Percentiles rank a stretch among this genome's conserved stretches.
Conservation (phyloP, 2,797 vertebrate genomes). For the Setipinna tenuifilis region DNA sequence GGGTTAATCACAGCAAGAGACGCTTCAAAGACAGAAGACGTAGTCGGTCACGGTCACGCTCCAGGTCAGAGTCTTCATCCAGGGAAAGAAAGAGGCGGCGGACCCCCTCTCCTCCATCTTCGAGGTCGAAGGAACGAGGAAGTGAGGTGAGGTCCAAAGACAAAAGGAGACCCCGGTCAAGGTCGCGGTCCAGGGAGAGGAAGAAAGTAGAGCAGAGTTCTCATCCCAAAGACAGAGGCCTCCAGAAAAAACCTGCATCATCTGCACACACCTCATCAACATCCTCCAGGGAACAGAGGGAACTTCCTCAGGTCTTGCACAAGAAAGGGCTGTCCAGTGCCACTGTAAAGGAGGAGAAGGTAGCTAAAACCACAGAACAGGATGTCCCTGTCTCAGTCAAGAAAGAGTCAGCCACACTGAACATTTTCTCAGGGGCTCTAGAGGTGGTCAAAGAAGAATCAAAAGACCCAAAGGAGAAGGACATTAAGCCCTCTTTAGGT, state of each 20-base stretch:
- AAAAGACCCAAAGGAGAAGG: slow-evolving; percentile 33
- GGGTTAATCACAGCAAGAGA: slow-evolving; percentile 61
- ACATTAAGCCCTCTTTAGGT: not conserved
- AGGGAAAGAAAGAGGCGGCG: slow-evolving; percentile 77
- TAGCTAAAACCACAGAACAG: not conserved
- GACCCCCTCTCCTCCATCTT: slow-evolving; percentile 53
- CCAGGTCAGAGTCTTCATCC: slow-evolving; percentile 78
- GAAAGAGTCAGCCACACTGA: slow-evolving; percentile 15
- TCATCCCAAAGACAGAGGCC: slow-evolving; percentile 25
- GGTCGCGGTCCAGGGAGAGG: slow-evolving; percentile 72
- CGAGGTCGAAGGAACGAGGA: slow-evolving; percentile 54
- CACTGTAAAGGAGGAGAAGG: slow-evolving; percentile 16
- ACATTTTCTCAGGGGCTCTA: not conserved
- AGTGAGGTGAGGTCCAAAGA: slow-evolving; percentile 61
- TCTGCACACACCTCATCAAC: not conserved
- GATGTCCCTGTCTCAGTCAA: slow-evolving; percentile 28
- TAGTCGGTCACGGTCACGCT: slow-evolving; percentile 63
- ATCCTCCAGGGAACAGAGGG: slow-evolving; percentile 16
- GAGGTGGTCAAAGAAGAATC: slow-evolving; percentile 2
- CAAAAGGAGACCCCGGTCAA: slow-evolving; percentile 64
- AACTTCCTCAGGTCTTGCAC: not conserved
- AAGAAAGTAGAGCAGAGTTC: slow-evolving; percentile 55
- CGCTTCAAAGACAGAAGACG: slow-evolving; percentile 69
- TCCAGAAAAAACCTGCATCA: slow-evolving; percentile 24
- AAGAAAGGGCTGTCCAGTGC: not conserved